These are phyloP conservation scores for Acheta domesticus DNA, from an alignment of 2,888 invertebrate genomes.

Conservation along the genomic window DNA sequence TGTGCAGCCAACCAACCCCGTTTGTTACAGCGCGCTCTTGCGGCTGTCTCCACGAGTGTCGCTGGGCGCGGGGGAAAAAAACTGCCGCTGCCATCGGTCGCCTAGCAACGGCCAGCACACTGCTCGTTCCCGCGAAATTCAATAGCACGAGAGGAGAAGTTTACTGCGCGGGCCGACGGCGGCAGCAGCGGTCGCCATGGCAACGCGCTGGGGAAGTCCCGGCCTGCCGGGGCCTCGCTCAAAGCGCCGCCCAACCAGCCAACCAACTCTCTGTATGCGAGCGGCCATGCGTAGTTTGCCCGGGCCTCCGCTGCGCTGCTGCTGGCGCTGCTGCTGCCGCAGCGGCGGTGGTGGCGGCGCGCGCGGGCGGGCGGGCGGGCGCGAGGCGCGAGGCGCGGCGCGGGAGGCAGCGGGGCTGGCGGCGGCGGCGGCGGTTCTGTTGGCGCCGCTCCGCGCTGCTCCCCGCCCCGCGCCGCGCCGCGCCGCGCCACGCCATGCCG, in stretches of 20 bases:
- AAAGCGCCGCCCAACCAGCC: slow-evolving; percentile 19
- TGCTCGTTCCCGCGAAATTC: slow-evolving; percentile 37
- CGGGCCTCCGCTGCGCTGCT: slow-evolving; percentile 20
- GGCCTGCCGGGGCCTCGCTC: slow-evolving; percentile 11
- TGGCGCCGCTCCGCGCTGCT: not conserved
- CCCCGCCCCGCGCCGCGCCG: too few species aligned
- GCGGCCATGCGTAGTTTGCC: slow-evolving; percentile 4
- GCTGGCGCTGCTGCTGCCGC: slow-evolving; percentile 20
- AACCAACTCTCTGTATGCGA: slow-evolving; percentile 11
- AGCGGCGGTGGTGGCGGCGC: not conserved
- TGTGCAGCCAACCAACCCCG: not conserved
- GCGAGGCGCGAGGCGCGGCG: not conserved
- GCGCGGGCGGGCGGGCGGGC: not conserved
- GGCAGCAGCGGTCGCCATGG: slow-evolving; percentile 32
- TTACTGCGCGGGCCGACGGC: slow-evolving; percentile 31
- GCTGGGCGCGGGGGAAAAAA: slow-evolving; percentile 32
- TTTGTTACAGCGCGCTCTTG: not conserved
- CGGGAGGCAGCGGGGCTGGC: not conserved
- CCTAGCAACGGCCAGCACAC: slow-evolving; percentile 35
- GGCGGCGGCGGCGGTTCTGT: not conserved
- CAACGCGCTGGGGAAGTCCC: slow-evolving; percentile 31
- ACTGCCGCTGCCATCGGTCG: slow-evolving; percentile 25
- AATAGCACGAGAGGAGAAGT: slow-evolving; percentile 36
- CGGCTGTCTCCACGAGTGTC: slow-evolving; percentile 23
- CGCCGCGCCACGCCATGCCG: not conserved